Evolutionary conservation across 2,113 vertebrate genomes (phyloP).

Genomic region (Hypocryptadius cinnamomeus): DNA sequence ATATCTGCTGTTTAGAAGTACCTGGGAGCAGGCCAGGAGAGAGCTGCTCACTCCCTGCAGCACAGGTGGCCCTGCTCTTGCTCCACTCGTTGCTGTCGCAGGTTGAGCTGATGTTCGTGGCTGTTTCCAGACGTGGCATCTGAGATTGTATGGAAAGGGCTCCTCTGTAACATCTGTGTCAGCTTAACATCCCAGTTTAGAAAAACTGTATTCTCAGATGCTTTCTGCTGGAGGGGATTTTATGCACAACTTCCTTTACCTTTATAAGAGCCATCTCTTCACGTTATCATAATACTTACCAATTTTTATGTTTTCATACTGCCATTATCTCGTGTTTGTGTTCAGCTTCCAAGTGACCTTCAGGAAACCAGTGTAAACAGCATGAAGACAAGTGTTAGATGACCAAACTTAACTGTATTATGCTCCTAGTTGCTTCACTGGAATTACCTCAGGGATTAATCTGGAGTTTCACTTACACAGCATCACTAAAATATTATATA

Average conservation of each 20-base stretch:
- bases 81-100: accelerated
- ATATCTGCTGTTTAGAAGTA: not conserved
- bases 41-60: not conserved
- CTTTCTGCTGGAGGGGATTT: not conserved
- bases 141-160: not conserved
- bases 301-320: not conserved
- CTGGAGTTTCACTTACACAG: not conserved
- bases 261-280: not conserved
- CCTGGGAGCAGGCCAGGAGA: not conserved
- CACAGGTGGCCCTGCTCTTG: not conserved
- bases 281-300: not conserved
- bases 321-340: not conserved
- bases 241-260: not conserved
- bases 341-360: not conserved
- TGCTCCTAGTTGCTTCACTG: not conserved
- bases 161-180: not conserved
- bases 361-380: not conserved
- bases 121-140: not conserved
- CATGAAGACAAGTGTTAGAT: not conserved
- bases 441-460: not conserved
- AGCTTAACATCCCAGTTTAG: not conserved
- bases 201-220: not conserved
- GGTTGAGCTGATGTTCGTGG: not conserved
- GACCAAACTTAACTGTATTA: not conserved
- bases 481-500: not conserved